These are phyloP conservation scores for Zaprionus gabonicus DNA, from an alignment of 1,140 invertebrate genomes.

Conservation along the genomic window DNA sequence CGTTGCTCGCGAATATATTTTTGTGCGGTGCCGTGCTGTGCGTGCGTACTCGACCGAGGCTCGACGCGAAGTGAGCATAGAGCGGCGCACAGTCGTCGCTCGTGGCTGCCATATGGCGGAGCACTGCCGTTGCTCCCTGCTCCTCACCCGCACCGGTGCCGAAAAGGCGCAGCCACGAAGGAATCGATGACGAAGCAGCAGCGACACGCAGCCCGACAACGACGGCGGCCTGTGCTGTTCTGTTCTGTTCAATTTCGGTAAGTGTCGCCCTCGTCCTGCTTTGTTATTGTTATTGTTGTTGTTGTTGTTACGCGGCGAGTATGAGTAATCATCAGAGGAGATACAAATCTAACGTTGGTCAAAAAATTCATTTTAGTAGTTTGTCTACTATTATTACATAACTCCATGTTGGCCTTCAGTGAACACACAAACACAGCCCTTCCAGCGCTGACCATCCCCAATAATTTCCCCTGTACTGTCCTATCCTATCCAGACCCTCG, in stretches of 20 bases:
- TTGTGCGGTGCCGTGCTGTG: not conserved
- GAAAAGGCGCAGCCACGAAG: slow-evolving; percentile 45
- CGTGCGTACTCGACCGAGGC: slow-evolving; percentile 33
- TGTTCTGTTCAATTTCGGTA: slow-evolving; percentile 70
- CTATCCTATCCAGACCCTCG: slow-evolving; percentile 5
- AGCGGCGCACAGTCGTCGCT: slow-evolving; percentile 4
- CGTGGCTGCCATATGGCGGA: slow-evolving; percentile 48
- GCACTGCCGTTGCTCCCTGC: not conserved
- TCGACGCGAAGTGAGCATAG: slow-evolving; percentile 44
- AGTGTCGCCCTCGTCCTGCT: slow-evolving; percentile 65
- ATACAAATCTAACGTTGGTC: slow-evolving; percentile 80
- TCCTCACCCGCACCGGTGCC: slow-evolving; percentile 25
- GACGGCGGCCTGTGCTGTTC: slow-evolving; percentile 11
- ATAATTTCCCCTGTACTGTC: slow-evolving; percentile 17
- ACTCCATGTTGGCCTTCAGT: slow-evolving; percentile 33
- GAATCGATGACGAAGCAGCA: slow-evolving; percentile 73
- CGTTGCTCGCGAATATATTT: not conserved
- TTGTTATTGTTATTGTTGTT: slow-evolving; percentile 12
- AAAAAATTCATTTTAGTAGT: slow-evolving; percentile 61
- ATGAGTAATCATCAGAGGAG: slow-evolving; percentile 79
- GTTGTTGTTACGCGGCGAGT: slow-evolving; percentile 34
- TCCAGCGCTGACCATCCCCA: slow-evolving; percentile 45
- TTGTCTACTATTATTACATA: slow-evolving; percentile 68
- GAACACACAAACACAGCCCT: slow-evolving; percentile 34
- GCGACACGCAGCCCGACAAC: slow-evolving; percentile 44